These are phyloP conservation scores for Hemibagrus guttatus DNA, from an alignment of 2,797 vertebrate genomes.

Conservation along the genomic window DNA sequence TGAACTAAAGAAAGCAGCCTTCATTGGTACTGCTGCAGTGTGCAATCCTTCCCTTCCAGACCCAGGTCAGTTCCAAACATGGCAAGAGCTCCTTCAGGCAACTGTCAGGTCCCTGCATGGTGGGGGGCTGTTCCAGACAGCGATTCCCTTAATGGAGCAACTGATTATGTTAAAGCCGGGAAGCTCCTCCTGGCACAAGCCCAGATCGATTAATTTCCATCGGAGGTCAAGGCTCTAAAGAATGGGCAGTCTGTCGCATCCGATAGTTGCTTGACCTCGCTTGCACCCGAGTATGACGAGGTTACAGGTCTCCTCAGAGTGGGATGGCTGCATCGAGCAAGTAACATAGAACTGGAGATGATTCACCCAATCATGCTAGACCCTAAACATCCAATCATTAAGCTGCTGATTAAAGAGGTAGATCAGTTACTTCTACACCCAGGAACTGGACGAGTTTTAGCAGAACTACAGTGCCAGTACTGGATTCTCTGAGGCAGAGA, in stretches of 20 bases:
- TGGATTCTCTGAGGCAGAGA: neutral
- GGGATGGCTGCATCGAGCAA: neutral
- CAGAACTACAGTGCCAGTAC: neutral
- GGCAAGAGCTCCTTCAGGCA: neutral
- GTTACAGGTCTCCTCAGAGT: neutral
- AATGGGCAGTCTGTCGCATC: neutral
- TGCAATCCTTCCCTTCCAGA: neutral
- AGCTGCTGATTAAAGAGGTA: neutral
- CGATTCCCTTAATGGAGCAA: rapidly evolving
- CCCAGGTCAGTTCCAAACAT: neutral
- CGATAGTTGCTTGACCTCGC: neutral
- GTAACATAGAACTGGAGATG: neutral
- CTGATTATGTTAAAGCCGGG: neutral
- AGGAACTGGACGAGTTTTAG: neutral
- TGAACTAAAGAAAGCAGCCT: too few relatives aligned
- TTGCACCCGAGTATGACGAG: neutral
- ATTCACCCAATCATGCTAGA: neutral
- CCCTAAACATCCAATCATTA: neutral
- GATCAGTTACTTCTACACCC: neutral
- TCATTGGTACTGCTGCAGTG: neutral
- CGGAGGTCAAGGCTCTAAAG: neutral
- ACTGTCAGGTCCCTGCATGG: neutral
- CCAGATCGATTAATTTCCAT: neutral
- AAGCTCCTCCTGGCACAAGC: neutral
- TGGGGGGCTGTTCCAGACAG: neutral